A percentile compares a stretch with the other conserved stretches of the same genome.
Evolutionary conservation across 2,797 vertebrate species (phyloP).

Genomic region (Pseudochirops cupreus): DNA sequence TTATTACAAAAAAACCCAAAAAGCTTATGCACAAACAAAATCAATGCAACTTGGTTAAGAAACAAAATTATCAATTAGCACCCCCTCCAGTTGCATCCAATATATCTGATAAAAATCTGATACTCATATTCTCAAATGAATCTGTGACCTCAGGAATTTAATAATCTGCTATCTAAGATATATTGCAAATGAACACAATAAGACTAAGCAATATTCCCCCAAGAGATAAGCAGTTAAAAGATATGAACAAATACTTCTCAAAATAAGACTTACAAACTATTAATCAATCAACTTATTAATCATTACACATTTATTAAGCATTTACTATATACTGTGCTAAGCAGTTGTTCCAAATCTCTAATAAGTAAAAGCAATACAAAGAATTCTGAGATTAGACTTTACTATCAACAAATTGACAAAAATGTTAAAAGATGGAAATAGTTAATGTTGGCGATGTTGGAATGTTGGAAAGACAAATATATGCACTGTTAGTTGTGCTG

Average conservation of each 20-base stretch:
- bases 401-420: not conserved
- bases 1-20: not conserved
- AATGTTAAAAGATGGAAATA: not conserved
- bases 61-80: not conserved
- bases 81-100: not conserved
- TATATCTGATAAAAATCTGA: not conserved
- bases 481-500: not conserved
- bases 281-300: not conserved
- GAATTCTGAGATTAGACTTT: not conserved
- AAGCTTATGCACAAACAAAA: not conserved
- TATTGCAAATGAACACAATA: not conserved
- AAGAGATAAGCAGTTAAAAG: not conserved
- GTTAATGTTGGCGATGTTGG: too few species aligned
- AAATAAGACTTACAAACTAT: not conserved
- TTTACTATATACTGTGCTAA: not conserved
- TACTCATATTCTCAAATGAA: not conserved
- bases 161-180: not conserved
- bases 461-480: not conserved
- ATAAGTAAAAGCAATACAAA: not conserved
- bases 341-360: not conserved
- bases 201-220: not conserved
- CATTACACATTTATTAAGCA: not conserved
- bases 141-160: not conserved
- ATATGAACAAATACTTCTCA: not conserved
- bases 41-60: not conserved